Conservation (phyloP, 2,888 invertebrate genomes). For the Tenthredo notha region DNA sequence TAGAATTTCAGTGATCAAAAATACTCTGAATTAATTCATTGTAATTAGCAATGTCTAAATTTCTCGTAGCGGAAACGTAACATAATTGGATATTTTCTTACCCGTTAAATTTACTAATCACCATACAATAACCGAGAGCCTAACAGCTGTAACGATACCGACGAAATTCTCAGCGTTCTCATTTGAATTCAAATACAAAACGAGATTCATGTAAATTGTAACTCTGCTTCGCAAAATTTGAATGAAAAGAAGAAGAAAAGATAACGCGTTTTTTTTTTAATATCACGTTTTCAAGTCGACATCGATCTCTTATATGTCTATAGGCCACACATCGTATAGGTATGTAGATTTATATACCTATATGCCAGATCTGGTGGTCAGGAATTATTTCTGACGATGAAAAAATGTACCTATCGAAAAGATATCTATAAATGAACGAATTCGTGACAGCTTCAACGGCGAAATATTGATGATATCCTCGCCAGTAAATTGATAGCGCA, state of each 20-base stretch:
- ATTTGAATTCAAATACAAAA: not conserved
- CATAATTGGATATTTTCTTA: not conserved
- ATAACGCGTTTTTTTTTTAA: not conserved
- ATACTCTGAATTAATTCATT: not conserved
- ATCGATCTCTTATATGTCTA: not conserved
- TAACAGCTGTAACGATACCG: not conserved
- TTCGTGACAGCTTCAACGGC: not conserved
- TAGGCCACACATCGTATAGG: not conserved
- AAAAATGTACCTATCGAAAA: not conserved
- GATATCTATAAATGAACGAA: not conserved
- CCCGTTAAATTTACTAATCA: not conserved
- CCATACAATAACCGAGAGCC: not conserved
- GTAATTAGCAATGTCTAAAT: not conserved
- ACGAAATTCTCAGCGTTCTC: not conserved
- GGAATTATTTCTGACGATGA: not conserved
- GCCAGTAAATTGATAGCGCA: not conserved
- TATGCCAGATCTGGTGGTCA: not conserved
- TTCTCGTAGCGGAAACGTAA: not conserved
- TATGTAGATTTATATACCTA: not conserved
- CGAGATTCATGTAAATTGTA: not conserved
- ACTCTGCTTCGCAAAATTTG: not conserved
- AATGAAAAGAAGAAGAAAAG: not conserved
- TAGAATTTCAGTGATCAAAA: not conserved
- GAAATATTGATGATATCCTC: constrained; percentile 5
- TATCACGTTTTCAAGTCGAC: not conserved